Conservation (phyloP, 2,888 invertebrate genomes). For the Leucozona laternaria region DNA sequence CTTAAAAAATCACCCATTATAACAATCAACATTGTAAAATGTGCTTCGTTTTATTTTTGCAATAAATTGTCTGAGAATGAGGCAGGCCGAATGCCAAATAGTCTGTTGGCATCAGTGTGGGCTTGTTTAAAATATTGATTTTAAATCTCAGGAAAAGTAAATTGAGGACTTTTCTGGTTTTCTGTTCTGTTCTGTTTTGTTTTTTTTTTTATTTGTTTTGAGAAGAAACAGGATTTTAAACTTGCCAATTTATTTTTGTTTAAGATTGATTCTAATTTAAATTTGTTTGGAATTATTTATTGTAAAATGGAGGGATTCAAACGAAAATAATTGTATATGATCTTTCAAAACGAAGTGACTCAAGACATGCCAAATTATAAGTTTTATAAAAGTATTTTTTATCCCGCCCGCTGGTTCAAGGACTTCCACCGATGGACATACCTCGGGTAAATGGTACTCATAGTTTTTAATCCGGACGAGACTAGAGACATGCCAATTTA, state of each 20-base stretch:
- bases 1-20: too few species aligned
- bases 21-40: conserved; percentile 3
- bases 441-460: too few species aligned
- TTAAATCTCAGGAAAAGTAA: neutral
- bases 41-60: conserved; percentile 3
- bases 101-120: neutral
- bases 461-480: too few species aligned
- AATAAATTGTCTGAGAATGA: conserved; percentile 2
- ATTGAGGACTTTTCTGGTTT: neutral
- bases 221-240: neutral
- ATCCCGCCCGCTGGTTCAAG: too few species aligned
- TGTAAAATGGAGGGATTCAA: too few species aligned
- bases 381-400: too few species aligned
- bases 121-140: conserved; percentile 11
- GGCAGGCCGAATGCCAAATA: conserved; percentile 12
- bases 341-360: too few species aligned
- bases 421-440: too few species aligned
- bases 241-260: neutral
- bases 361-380: too few species aligned
- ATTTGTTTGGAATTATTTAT: neutral
- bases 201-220: neutral
- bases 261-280: neutral
- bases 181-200: neutral
- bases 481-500: too few species aligned
- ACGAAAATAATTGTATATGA: too few species aligned